These are phyloP conservation scores for Agonopterix alstromeriana DNA, from an alignment of 2,888 invertebrate genomes.

Conservation along the genomic window DNA sequence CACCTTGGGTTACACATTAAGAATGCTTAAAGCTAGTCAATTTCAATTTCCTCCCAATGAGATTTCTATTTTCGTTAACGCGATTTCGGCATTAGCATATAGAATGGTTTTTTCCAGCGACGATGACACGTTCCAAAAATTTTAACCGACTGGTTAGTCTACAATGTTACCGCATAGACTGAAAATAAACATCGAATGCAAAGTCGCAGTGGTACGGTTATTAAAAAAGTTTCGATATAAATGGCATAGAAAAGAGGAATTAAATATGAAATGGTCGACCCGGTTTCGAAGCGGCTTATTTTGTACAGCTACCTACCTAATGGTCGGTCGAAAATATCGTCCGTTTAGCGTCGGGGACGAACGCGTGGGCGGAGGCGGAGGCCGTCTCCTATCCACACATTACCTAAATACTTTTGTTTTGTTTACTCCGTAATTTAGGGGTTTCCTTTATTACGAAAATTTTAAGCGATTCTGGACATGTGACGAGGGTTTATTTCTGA, in stretches of 20 bases:
- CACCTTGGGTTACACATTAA: too few relatives aligned
- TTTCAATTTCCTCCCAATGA: too few relatives aligned
- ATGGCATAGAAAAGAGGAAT: slow-evolving; percentile 24
- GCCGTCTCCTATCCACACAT: slow-evolving; percentile 24
- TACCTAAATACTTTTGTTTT: slow-evolving; percentile 23
- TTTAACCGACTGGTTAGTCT: neutral
- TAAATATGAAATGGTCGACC: slow-evolving; percentile 35
- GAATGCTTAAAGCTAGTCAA: too few relatives aligned
- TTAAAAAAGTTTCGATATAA: slow-evolving; percentile 29
- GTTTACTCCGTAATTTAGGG: slow-evolving; percentile 19
- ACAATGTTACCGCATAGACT: neutral
- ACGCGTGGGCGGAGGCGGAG: slow-evolving; percentile 27
- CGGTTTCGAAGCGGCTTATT: slow-evolving; percentile 27
- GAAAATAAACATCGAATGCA: slow-evolving; percentile 7
- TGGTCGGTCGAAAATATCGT: slow-evolving; percentile 38
- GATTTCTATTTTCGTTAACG: too few relatives aligned
- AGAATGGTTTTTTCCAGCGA: too few relatives aligned
- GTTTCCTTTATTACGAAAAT: neutral
- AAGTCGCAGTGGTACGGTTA: slow-evolving; percentile 21
- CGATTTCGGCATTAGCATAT: too few relatives aligned
- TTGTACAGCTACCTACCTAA: slow-evolving; percentile 20
- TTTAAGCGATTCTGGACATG: neutral
- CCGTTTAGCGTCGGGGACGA: slow-evolving; percentile 22
- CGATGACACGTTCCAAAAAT: neutral
- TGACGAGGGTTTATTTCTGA: too few relatives aligned